Conservation (phyloP, 1,140 invertebrate species). For the Muscidifurax raptorellus region DNA sequence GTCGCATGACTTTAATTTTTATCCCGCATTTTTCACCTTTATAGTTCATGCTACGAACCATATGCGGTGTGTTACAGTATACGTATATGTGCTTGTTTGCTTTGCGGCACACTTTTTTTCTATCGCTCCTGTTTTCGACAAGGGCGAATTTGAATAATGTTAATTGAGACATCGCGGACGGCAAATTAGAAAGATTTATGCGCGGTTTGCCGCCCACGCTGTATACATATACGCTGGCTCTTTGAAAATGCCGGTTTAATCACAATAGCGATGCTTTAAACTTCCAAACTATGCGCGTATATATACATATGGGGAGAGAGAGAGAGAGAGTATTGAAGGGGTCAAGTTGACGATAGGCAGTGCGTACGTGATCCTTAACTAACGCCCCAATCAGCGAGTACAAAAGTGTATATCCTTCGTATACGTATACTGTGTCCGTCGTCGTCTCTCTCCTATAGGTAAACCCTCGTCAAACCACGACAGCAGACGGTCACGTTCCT, state of each 20-base stretch:
- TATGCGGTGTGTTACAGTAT: too few relatives aligned
- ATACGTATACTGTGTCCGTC: too few relatives aligned
- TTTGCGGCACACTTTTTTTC: not conserved
- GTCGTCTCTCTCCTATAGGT: not conserved
- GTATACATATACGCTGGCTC: not conserved
- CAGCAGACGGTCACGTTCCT: constrained; percentile 4
- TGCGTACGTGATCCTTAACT: constrained; percentile 31
- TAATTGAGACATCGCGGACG: constrained; percentile 28
- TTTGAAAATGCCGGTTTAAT: not conserved
- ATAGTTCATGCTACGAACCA: too few relatives aligned
- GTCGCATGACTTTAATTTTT: too few relatives aligned
- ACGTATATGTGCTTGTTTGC: too few relatives aligned
- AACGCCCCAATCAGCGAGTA: constrained; percentile 32
- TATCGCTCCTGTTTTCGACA: constrained; percentile 1
- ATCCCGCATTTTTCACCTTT: too few relatives aligned
- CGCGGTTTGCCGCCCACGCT: not conserved
- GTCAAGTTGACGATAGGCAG: not conserved
- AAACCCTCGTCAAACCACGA: constrained; percentile 6
- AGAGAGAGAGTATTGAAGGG: not conserved
- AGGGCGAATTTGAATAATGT: constrained; percentile 34
- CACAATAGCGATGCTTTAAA: constrained; percentile 27
- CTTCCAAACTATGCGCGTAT: not conserved
- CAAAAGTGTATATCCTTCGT: constrained; percentile 23
- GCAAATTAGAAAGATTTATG: constrained; percentile 38
- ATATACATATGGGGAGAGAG: not conserved